Evolutionary conservation across 2,113 vertebrate species (phyloP), one percentile per base, ranked within the genome.

Genomic region (Forbesichthys agassizii): DNA sequence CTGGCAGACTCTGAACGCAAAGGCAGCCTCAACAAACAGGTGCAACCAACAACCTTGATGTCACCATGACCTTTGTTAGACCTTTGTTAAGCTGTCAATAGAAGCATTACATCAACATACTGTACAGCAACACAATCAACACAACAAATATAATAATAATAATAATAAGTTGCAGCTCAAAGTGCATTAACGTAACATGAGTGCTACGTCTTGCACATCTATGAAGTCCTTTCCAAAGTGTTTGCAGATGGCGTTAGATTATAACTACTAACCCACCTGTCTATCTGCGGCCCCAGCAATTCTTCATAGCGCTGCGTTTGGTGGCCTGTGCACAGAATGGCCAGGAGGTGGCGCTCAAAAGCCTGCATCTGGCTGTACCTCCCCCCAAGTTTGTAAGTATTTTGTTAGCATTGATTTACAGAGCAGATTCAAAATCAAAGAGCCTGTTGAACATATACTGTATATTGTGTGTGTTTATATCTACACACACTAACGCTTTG

Each of bases 321-420:
- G 95, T 99, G 79, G 96, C 96, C 0, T 99, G 97, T 90, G 98
- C 97, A 63, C 98, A 99, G 86, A 99, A 97, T 94, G 98, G 96
- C 90, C 87, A 98, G 88, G 96, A 99, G 71, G 94, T 99, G 92
- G 94, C 94, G 56, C 90, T 95, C 81, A 95, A 86, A 85, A 96
- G 93, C 86, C 95, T 99, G 76, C 91, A 92, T 71, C 86, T 93
- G 78, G 89, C 95, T 76, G 96, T 97, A 88, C 95, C 96, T 83
- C 93, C 95, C 67, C 98, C 98, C 52, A 95, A 94, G 95, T 99
- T 99, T 95, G 98, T 99, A 94, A 97, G 97, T 92, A 8, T 27
- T 47, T 36, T 42, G 36, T 12, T 10, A 7, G 56, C 16, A 60
- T 68, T 62, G 49, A 27, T 27, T 27, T 27, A 27, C 27, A 27